A percentile compares a stretch with the other conserved stretches of the same genome.
Conservation (phyloP, 2,888 invertebrate genomes). For the Theretra japonica region DNA sequence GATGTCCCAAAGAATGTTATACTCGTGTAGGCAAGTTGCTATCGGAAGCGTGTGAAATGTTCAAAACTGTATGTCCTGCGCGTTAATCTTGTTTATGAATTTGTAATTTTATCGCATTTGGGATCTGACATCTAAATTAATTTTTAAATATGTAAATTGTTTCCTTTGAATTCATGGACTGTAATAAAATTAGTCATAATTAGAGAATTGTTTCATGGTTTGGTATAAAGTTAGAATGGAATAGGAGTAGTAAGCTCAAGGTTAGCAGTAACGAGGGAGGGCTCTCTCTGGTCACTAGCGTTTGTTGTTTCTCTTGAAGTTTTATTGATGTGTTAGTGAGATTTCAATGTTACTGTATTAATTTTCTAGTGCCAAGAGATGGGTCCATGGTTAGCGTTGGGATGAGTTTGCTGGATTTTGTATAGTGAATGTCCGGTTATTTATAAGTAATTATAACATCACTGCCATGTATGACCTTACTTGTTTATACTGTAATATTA, state of each 20-base stretch:
- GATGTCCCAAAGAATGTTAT: conserved; percentile 82
- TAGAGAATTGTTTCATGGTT: conserved; percentile 64
- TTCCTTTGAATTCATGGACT: conserved; percentile 54
- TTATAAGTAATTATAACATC: conserved; percentile 79
- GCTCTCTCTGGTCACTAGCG: conserved; percentile 58
- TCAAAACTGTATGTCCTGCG: conserved; percentile 37
- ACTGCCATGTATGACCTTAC: conserved; percentile 85
- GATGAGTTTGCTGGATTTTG: conserved; percentile 62
- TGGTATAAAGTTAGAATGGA: conserved; percentile 62
- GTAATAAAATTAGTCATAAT: conserved; percentile 59
- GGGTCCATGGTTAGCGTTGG: conserved; percentile 45
- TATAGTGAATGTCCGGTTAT: conserved; percentile 70
- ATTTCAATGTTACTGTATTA: conserved; percentile 73
- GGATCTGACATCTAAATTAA: conserved; percentile 58
- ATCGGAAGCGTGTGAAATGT: conserved; percentile 53
- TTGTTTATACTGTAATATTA: conserved; percentile 82
- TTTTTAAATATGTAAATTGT: conserved; percentile 45
- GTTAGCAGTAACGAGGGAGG: conserved; percentile 62
- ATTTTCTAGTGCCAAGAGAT: conserved; percentile 59
- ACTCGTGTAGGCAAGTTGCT: conserved; percentile 65
- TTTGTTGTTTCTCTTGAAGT: conserved; percentile 72
- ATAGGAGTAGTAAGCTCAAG: conserved; percentile 61
- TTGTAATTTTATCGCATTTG: conserved; percentile 50
- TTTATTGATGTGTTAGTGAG: conserved; percentile 71
- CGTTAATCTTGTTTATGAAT: conserved; percentile 45